A percentile compares a stretch with the other conserved stretches of the same genome.
Conservation (phyloP, 2,797 vertebrate genomes). For the Malurus leucopterus region DNA sequence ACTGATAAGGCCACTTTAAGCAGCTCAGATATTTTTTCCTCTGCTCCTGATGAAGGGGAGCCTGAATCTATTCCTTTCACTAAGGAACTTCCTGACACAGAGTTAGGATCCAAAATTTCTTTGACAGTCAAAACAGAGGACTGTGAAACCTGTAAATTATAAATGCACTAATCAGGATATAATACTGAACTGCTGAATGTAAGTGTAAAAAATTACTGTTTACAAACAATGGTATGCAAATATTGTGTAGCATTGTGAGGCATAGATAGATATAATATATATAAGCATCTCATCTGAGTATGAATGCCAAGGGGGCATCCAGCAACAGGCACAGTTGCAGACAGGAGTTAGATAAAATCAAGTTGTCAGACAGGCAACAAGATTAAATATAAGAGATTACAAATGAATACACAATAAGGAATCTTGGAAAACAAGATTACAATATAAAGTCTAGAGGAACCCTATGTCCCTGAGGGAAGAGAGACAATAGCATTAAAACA, state of each 20-base stretch:
- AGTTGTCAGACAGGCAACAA: not conserved
- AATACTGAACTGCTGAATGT: not conserved
- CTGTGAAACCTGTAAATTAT: not conserved
- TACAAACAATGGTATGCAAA: not conserved
- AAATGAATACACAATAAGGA: not conserved
- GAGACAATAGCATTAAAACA: not conserved
- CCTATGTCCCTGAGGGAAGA: not conserved
- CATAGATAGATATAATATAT: not conserved
- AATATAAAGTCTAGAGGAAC: not conserved
- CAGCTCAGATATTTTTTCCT: not conserved
- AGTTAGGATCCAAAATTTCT: not conserved
- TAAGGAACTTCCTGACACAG: not conserved
- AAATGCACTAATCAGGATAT: not conserved
- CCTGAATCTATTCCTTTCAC: not conserved
- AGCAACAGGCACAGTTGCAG: not conserved
- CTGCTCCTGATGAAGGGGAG: not conserved
- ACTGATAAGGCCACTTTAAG: not conserved
- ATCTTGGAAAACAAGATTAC: not conserved
- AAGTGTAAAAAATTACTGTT: not conserved
- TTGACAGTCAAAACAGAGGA: not conserved
- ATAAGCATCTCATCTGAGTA: not conserved
- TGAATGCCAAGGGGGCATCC: not conserved
- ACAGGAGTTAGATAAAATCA: not conserved
- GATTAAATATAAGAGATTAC: not conserved
- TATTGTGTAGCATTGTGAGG: not conserved